Conservation (phyloP, 2,113 vertebrate species). For the Rafetus swinhoei region DNA sequence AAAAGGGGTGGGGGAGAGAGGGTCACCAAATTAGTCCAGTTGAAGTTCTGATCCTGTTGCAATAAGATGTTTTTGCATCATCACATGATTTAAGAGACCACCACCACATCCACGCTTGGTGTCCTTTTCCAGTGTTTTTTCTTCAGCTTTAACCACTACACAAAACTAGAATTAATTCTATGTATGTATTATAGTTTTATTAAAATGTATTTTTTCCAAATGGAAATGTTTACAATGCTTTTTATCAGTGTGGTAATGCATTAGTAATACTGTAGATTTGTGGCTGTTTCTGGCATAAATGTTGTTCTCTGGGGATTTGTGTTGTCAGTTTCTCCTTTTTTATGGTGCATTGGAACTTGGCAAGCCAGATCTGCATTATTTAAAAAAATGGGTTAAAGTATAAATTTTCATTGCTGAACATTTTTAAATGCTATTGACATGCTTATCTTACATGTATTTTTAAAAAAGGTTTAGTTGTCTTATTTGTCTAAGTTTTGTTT, state of each 20-base stretch:
- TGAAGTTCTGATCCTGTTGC: not conserved
- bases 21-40: not conserved
- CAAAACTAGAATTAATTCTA: not conserved
- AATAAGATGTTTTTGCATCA: not conserved
- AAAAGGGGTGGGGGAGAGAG: not conserved
- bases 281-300: not conserved
- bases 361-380: not conserved
- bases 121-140: not conserved
- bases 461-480: not conserved
- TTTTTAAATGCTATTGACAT: not conserved
- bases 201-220: not conserved
- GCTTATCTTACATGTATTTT: not conserved
- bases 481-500: no score
- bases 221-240: not conserved
- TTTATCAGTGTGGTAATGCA: not conserved
- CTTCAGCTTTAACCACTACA: not conserved
- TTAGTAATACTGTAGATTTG: not conserved
- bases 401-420: not conserved
- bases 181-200: not conserved
- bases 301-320: not conserved
- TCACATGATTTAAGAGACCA: not conserved
- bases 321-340: not conserved
- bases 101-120: not conserved
- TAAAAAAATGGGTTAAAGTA: not conserved
- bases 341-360: not conserved